Evolutionary conservation across 2,888 invertebrate species (phyloP), one percentile per base, ranked within the genome.

Genomic region (Caenorhabditis sinica): DNA sequence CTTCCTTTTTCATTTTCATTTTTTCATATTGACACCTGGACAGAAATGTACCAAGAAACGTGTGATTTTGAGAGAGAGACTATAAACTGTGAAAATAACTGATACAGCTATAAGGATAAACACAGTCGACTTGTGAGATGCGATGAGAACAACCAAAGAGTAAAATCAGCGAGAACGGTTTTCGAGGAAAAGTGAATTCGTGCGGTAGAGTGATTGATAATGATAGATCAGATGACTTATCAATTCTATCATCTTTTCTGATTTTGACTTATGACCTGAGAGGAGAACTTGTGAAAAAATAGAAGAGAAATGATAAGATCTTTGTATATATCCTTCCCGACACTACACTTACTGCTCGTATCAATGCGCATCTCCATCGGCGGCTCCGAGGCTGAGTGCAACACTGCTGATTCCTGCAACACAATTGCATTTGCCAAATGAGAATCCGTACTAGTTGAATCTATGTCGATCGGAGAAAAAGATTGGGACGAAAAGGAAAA

Each of bases 281-380:
- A 69, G 23, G 15, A 9, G 8, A 8, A 53, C 23, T 2, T 53
- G 53, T 28, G 23, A 25, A 30, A 58, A 25, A 56, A 49, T n/a
- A 8, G 30, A 30, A 73, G 30, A 66, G 23, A 60, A 53, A 60
- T 51, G 53, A 65, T 72, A 36, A 25, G 63, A 79, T 71, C 51
- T 56, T 63, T 61, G 33, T 43, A 71, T 63, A 17, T 63, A 23
- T n/a, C 33, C 23, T 23, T 28, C 45, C 58, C 30, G n/a, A 53
- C n/a, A 17, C 43, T 25, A n/a, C 88, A 93, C 93, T 93, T 89
- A 94, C 94, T 97, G 94, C 97, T 97, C 90, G 97, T 98, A 94
- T 98, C 92, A 66, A 92, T 88, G 82, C 93, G 92, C 91, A 93
- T 92, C 93, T 91, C 93, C 73, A 74, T 80, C 25, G 79, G 72